Base-by-base conservation (phyloP, 2,113 vertebrate genomes). In the Regulus satrapa region DNA sequence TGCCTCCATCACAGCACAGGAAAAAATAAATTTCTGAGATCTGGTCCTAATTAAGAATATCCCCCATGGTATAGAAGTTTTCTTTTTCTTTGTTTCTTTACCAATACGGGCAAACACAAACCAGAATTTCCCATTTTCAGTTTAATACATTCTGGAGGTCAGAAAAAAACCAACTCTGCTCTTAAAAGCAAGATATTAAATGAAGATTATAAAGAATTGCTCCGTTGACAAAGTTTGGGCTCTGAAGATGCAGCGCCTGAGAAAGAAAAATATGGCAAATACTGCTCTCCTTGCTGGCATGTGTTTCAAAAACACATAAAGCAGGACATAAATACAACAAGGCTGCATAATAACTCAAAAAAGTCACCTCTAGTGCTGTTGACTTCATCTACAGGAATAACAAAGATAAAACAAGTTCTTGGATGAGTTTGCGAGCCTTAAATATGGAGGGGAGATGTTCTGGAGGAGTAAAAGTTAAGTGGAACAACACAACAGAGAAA, bases 51-150 rank as follows among this genome's bases (percentile, higher is more conserved):
- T 87, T 62, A 84, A 84, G 45, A 52, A 20, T 25, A 59, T 62
- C 31, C 51, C 18, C 29, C 34, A 38, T 0, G 12, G 23, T 23
- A 82, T 4, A 0, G 1, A 49, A 28, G 24, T 67, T 61, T 67
- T 54, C 34, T 41, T 32, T 34, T 29, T 29, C 25, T 46, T 67
- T 43, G 32, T 73, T 52, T 49, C 76, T 88, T 88, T 45, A 83
- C 19, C 18, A 56, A 55, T 8, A 32, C 28, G 55, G 14, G 38
- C 14, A 6, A 85, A 59, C 51, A 54, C 29, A 59, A 64, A 87
- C 2, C 14, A 56, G 23, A 61, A 54, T 31, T 74, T 66, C 34
- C 38, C 13, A 28, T 54, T 76, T 76, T 29, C 80, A 38, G 69
- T 58, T 7, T 10, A 68, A 31, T 34, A 24, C 0, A 0, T 36